Base-by-base conservation (phyloP, 2,888 invertebrate genomes). In the Acanthococcus lagerstroemiae region DNA sequence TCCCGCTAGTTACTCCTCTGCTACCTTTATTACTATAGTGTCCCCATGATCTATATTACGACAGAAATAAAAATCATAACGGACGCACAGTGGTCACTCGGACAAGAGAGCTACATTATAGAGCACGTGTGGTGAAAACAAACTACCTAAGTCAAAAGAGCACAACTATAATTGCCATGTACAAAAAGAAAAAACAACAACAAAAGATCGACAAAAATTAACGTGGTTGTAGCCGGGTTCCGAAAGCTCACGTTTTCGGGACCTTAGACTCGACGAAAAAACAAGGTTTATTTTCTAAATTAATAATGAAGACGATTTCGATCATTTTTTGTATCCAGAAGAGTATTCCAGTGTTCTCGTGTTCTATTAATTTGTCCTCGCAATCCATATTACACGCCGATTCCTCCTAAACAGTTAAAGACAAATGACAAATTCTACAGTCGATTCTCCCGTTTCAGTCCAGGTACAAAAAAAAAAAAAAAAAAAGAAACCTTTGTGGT, bases 321-420 rank as follows among this genome's bases (percentile, higher is more conserved):
- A 89, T 84, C 78, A 87, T 86, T 68, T 82, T 80, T 71, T 84
- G 84, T 25, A 90, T 77, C 88, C 88, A 90, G 17, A 77, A 76
- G 65, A 88, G 77, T 17, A 83, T 79, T 54, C 83, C 81, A 1
- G 78, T 77, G 67, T 88, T 84, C 9, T 83, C 79, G 48, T 84
- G 80, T 68, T 82, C 81, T 56, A 90, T 80, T 67, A 81, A 81
- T 72, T 85, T 82, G 72, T 87, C 86, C 67, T 84, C 83, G 2
- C 82, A 82, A 15, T 84, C 79, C 72, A 79, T 81, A 71, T 82
- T 81, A 72, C 79, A 79, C 37, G 80, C 78, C 69, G 78, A 76
- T 72, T 83, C 83, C 69, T 82, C 82, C 83, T 83, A 72, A n/a
- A n/a, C 22, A 72, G 72, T 55, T 69, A 67, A 67, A 30, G 70